phyloP scores from a whole-genome alignment of 2,797 vertebrate genomes.

The Podarcis siculus region DNA sequence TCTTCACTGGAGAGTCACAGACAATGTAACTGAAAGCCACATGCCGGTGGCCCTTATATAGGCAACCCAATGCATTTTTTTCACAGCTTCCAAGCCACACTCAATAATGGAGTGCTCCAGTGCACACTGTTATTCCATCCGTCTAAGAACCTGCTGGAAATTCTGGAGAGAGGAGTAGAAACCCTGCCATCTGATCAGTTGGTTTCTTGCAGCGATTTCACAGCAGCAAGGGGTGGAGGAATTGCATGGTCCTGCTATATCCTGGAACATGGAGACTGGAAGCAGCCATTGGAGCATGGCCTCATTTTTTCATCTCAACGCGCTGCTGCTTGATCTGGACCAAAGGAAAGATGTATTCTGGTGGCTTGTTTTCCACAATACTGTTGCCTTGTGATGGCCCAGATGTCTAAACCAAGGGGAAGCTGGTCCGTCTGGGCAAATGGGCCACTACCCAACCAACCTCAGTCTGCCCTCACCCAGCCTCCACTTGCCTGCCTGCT shows the following conservation, averaged over 20 bases:
- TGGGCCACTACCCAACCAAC: too few relatives aligned
- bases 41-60: too few relatives aligned
- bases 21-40: neutral
- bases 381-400: neutral
- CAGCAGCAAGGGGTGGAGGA: too few relatives aligned
- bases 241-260: neutral
- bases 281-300: conserved; percentile 30
- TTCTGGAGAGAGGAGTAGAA: neutral
- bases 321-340: conserved; percentile 45
- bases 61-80: neutral
- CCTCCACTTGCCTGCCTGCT: too few relatives aligned
- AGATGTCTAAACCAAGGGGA: neutral
- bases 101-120: neutral
- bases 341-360: conserved; percentile 16
- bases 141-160: neutral
- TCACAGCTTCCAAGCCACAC: neutral
- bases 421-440: too few relatives aligned
- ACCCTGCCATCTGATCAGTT: neutral
- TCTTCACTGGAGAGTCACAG: neutral
- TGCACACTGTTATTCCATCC: neutral
- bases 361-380: neutral
- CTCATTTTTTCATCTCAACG: conserved; percentile 45
- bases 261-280: neutral
- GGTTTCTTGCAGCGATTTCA: neutral
- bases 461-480: too few relatives aligned